Conservation (phyloP, 2,888 invertebrate species). For the Colletes collaris region DNA sequence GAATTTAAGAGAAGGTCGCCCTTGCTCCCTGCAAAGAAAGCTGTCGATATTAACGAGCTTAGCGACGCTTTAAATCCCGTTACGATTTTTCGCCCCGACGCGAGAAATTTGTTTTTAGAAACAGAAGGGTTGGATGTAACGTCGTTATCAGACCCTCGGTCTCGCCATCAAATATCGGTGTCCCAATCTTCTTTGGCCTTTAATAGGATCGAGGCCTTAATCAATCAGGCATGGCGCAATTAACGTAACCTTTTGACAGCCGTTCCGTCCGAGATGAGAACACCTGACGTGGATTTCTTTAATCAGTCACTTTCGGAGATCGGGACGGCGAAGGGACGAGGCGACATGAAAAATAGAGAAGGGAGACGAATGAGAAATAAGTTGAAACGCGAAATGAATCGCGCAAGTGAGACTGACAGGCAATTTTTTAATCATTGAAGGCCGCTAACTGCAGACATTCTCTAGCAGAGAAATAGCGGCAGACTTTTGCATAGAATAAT, state of each 20-base stretch:
- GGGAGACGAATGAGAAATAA: conserved; percentile 63
- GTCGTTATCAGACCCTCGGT: conserved; percentile 24
- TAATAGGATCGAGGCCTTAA: conserved; percentile 73
- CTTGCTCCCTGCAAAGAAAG: no score
- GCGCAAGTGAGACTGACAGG: conserved; percentile 77
- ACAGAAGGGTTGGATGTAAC: not conserved
- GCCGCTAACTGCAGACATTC: conserved; percentile 30
- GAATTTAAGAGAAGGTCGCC: no score
- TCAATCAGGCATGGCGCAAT: conserved; percentile 78
- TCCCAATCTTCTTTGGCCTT: conserved; percentile 57
- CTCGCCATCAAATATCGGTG: conserved; percentile 24
- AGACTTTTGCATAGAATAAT: conserved; percentile 1
- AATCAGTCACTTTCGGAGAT: conserved; percentile 76
- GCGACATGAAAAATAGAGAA: conserved; percentile 52
- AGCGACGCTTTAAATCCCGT: not conserved
- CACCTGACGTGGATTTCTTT: conserved; percentile 78
- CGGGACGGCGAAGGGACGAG: conserved; percentile 50
- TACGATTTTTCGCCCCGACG: not conserved
- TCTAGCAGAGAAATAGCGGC: conserved; percentile 9
- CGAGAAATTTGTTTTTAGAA: conserved; percentile 1
- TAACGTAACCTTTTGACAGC: conserved; percentile 78
- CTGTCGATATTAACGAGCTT: no score
- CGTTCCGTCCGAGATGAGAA: conserved; percentile 66
- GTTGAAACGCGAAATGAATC: conserved; percentile 75
- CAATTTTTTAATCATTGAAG: conserved; percentile 76